phyloP scores from a whole-genome alignment of 2,888 invertebrate species.

The Fragum fragum region DNA sequence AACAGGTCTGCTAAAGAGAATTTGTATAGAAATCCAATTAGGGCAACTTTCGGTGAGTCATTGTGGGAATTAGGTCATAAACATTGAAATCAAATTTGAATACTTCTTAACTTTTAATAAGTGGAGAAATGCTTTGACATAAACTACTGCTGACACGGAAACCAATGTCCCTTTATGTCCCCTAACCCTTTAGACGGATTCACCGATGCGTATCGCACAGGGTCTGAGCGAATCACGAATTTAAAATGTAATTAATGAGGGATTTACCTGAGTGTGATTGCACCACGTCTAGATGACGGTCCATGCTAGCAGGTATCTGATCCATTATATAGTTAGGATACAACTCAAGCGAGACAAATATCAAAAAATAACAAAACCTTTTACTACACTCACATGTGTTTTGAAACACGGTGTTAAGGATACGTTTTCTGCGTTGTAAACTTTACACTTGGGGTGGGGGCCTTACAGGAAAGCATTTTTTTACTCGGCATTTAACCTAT shows the following conservation, averaged over 20 bases:
- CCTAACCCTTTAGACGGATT: not conserved
- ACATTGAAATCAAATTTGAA: too few species aligned
- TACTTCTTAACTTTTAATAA: too few species aligned
- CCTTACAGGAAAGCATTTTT: too few species aligned
- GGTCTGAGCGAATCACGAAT: not conserved
- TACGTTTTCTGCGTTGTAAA: too few species aligned
- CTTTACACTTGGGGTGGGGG: too few species aligned
- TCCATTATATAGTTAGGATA: slow-evolving; percentile 66
- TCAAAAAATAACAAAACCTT: slow-evolving; percentile 58
- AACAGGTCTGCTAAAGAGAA: too few species aligned
- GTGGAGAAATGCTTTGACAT: too few species aligned
- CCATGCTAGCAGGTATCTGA: slow-evolving; percentile 83
- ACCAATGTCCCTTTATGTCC: not conserved
- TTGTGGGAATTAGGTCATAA: too few species aligned
- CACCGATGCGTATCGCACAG: slow-evolving; percentile 4
- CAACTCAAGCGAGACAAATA: slow-evolving; percentile 78
- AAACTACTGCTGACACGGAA: not conserved
- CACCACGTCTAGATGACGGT: slow-evolving; percentile 83
- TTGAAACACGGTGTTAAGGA: slow-evolving; percentile 41
- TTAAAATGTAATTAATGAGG: not conserved
- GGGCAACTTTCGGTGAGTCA: too few species aligned
- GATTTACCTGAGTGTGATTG: slow-evolving; percentile 78
- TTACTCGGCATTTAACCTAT: too few species aligned
- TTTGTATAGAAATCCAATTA: too few species aligned
- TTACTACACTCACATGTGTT: slow-evolving; percentile 32